Evolutionary conservation across 2,888 invertebrate species (phyloP).

Genomic region (Hedychridium roseum): DNA sequence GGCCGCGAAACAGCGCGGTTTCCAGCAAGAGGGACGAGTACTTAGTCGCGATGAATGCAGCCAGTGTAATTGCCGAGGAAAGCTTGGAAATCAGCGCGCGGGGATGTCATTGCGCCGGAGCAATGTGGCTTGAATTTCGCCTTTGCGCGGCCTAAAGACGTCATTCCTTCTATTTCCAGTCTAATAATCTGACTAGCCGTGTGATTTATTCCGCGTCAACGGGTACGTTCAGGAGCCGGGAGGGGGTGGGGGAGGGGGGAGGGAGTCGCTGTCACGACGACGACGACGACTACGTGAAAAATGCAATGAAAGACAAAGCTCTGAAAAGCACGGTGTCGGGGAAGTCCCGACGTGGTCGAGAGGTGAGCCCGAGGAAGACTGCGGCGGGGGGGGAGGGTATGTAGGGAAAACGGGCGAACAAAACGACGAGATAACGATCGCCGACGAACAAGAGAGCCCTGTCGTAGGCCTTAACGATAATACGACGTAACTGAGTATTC

Average conservation of each 20-base stretch:
- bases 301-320: too few species aligned
- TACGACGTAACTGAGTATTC: background rate
- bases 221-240: background rate
- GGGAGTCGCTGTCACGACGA: background rate
- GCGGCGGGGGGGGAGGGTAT: background rate
- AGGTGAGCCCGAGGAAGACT: background rate
- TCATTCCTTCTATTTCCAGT: background rate
- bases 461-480: background rate
- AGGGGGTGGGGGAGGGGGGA: background rate
- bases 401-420: background rate
- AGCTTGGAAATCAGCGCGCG: too few species aligned
- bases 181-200: background rate
- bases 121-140: background rate
- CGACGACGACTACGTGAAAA: too few species aligned
- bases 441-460: background rate
- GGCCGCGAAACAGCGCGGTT: too few species aligned
- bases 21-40: too few species aligned
- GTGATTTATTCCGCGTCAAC: constrained; percentile 2
- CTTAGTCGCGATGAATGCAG: too few species aligned
- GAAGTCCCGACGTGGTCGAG: background rate
- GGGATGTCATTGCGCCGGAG: too few species aligned
- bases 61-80: too few species aligned
- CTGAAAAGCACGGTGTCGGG: background rate
- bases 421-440: background rate
- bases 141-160: background rate